Base-by-base conservation (phyloP, 2,113 vertebrate species). In the Ellobius talpinus region DNA sequence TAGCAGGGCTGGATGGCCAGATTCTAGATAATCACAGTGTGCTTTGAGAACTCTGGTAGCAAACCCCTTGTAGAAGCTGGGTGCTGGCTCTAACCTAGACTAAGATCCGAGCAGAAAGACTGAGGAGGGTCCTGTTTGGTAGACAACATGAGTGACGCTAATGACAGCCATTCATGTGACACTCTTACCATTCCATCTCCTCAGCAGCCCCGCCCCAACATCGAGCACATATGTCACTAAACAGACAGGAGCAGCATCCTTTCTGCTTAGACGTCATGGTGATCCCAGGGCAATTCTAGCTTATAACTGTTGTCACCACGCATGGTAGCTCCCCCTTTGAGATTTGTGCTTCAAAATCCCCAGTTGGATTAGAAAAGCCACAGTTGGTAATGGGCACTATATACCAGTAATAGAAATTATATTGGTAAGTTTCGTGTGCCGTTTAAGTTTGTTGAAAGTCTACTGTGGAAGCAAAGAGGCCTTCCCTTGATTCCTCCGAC, bases 111-210 rank as follows among this genome's bases (percentile, higher is more conserved):
- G 47, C 31, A 92, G 8, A 3, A 23, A 3, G 29, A 6, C 73
- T 26, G 26, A 52, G 2, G 61, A 77, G 47, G n/a, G 23, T 76
- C 26, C 63, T 86, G 31, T 26, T 73, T 0, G 0, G 0, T 29
- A n/a, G 10, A n/a, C 7, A 29, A 13, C 14, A 11, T 19, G 31
- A 78, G 42, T 70, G 10, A 90, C 26, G 4, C 31, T 29, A 16
- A 52, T 74, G 74, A 45, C 65, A 76, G 23, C 33, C 5, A 14
- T 24, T 12, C 19, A 9, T 3, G 0, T 72, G 33, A 14, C 21
- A 81, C 66, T 86, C 91, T 88, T 81, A 45, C 33, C 26, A 86
- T 50, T 47, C 31, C 31, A 21, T 47, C 82, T 87, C 58, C 58
- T 42, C 47, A 24, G n/a, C 29, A 29, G n/a, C 47, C n/a, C 23